Conservation (phyloP, 2,113 vertebrate species). For the Phoxinus phoxinus region DNA sequence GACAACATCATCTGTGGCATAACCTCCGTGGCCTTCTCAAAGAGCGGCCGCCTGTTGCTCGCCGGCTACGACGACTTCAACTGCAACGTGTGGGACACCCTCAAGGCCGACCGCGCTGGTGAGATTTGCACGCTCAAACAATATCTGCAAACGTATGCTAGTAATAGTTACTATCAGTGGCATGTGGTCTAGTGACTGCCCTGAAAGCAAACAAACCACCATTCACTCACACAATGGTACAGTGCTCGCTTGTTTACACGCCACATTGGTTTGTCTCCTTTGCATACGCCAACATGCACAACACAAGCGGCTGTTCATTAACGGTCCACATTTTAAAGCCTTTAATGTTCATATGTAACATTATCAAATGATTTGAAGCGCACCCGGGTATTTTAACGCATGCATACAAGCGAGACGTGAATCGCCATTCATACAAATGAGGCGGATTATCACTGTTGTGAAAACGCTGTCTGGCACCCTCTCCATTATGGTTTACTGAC, state of each 20-base stretch:
- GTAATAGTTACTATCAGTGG: not conserved
- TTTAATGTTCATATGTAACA: too few species aligned
- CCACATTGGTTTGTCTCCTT: conserved; percentile 4
- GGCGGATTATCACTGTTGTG: too few species aligned
- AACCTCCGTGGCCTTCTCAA: conserved; percentile 99
- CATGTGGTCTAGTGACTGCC: not conserved
- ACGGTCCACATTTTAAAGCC: too few species aligned
- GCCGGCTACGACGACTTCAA: conserved; percentile 99
- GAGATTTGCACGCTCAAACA: conserved; percentile 6
- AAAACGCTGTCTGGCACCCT: not conserved
- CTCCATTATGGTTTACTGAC: not conserved
- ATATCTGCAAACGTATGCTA: not conserved
- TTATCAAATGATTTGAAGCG: not conserved
- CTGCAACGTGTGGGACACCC: conserved; percentile 98
- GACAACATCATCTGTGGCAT: conserved; percentile 99
- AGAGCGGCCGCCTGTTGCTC: conserved; percentile 96
- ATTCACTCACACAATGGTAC: not conserved
- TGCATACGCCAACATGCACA: not conserved
- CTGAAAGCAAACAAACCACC: not conserved
- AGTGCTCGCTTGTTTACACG: not conserved
- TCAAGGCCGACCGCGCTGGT: conserved; percentile 98
- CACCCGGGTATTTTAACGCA: not conserved
- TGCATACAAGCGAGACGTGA: too few species aligned
- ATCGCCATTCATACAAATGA: too few species aligned
- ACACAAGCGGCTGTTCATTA: not conserved